A percentile compares a stretch with the other conserved stretches of the same genome.
phyloP scores from a whole-genome alignment of 2,113 vertebrate genomes.

The Pyrgilauda ruficollis region DNA sequence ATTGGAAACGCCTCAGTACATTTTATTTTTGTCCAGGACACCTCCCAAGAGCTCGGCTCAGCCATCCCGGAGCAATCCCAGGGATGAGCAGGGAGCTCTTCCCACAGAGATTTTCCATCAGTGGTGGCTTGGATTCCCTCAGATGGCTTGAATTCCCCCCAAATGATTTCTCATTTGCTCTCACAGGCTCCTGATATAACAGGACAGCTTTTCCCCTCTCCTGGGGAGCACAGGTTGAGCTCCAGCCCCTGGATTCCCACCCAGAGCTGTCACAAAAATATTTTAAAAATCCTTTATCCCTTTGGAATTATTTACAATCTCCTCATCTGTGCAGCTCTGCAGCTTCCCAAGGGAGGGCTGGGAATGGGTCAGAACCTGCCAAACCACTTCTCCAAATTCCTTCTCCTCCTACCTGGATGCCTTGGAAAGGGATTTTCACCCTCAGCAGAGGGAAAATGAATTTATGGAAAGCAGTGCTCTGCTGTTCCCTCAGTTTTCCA shows the following conservation, averaged over 20 bases:
- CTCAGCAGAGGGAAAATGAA: neutral
- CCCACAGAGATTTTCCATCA: neutral
- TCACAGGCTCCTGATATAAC: neutral
- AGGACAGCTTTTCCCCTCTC: neutral
- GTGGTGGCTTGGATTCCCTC: neutral
- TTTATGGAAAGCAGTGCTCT: neutral
- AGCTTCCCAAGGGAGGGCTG: neutral
- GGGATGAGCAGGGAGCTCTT: neutral
- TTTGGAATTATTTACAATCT: neutral
- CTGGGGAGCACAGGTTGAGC: neutral
- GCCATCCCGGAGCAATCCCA: neutral
- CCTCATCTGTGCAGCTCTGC: neutral
- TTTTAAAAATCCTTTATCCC: neutral
- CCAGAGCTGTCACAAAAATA: neutral
- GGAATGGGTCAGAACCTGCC: neutral
- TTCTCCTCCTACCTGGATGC: fast-evolving
- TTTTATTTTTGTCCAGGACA: constrained; percentile 49
- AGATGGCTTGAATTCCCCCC: neutral
- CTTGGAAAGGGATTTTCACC: fast-evolving
- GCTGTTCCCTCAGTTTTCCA: neutral
- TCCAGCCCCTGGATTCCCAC: neutral
- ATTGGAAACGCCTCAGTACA: constrained; percentile 37
- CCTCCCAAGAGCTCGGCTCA: neutral
- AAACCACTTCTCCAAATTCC: neutral
- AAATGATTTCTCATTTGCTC: neutral